These are phyloP conservation scores for Chesias legatella DNA, from an alignment of 2,888 invertebrate species.

Conservation along the genomic window DNA sequence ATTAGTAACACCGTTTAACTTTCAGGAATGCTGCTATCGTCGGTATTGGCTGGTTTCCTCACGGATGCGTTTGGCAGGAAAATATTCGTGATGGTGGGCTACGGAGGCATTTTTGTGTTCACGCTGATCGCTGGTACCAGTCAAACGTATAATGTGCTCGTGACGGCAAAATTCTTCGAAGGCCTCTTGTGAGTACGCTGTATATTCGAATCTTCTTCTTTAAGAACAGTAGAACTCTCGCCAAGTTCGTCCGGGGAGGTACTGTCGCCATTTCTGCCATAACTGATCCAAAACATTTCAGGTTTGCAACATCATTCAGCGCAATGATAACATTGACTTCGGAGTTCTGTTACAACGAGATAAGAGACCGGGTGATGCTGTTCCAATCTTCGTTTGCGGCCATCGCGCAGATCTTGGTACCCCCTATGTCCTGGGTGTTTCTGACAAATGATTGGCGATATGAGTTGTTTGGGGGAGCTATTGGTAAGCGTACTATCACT, in stretches of 20 bases:
- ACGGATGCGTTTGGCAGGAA: slow-evolving; percentile 64
- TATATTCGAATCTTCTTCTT: too few relatives aligned
- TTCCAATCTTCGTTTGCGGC: slow-evolving; percentile 52
- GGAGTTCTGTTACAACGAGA: slow-evolving; percentile 54
- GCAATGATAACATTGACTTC: slow-evolving; percentile 51
- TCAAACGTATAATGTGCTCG: slow-evolving; percentile 50
- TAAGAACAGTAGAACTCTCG: background rate
- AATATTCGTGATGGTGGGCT: slow-evolving; percentile 49
- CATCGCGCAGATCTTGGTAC: slow-evolving; percentile 43
- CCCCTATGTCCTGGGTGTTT: slow-evolving; percentile 54
- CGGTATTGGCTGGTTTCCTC: slow-evolving; percentile 56
- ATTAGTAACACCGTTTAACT: slow-evolving; percentile 19
- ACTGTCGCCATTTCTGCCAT: too few relatives aligned
- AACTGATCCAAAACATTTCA: too few relatives aligned
- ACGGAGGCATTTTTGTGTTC: slow-evolving; percentile 47
- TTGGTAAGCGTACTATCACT: slow-evolving; percentile 55
- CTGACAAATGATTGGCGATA: slow-evolving; percentile 53
- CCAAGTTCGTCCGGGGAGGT: too few relatives aligned
- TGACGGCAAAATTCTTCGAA: slow-evolving; percentile 57
- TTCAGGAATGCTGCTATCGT: slow-evolving; percentile 60
- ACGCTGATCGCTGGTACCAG: slow-evolving; percentile 49
- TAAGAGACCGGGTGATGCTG: slow-evolving; percentile 56
- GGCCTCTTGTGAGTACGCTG: slow-evolving; percentile 64
- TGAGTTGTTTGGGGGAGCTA: slow-evolving; percentile 43
- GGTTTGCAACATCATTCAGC: slow-evolving; percentile 56